Percentiles rank a stretch among this genome's conserved stretches.
Evolutionary conservation across 2,113 vertebrate genomes (phyloP).

Genomic region (Rhipidura dahli): DNA sequence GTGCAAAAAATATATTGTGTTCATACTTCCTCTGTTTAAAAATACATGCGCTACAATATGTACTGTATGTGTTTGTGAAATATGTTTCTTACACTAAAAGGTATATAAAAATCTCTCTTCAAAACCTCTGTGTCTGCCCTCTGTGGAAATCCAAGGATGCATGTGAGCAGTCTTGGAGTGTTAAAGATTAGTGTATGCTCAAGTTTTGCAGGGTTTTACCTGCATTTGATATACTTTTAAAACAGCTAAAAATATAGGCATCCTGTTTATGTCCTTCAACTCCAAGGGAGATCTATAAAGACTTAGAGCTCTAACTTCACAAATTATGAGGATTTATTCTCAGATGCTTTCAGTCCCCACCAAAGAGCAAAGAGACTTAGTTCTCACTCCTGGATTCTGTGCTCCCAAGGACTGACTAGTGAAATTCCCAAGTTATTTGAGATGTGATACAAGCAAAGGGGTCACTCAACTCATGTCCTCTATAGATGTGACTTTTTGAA

Average conservation of each 20-base stretch:
- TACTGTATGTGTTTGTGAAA: neutral
- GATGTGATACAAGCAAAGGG: neutral
- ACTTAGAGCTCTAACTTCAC: neutral
- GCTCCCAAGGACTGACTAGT: neutral
- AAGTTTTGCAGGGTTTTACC: neutral
- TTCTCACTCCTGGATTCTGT: neutral
- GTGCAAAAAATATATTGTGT: neutral
- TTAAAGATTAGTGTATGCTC: neutral
- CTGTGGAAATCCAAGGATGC: neutral
- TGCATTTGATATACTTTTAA: neutral
- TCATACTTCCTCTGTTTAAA: neutral
- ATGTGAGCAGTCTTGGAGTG: neutral
- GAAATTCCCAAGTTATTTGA: neutral
- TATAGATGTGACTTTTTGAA: neutral
- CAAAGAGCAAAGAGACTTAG: neutral
- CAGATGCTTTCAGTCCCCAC: neutral
- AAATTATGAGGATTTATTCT: neutral
- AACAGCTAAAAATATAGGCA: neutral
- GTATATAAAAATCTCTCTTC: neutral
- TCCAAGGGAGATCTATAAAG: neutral
- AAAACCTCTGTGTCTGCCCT: neutral
- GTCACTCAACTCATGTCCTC: neutral
- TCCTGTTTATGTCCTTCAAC: neutral
- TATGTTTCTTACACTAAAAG: neutral
- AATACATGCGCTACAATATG: neutral